These are phyloP conservation scores for Parotocinclus haroldoi DNA, from an alignment of 2,797 vertebrate genomes.

Conservation along the genomic window DNA sequence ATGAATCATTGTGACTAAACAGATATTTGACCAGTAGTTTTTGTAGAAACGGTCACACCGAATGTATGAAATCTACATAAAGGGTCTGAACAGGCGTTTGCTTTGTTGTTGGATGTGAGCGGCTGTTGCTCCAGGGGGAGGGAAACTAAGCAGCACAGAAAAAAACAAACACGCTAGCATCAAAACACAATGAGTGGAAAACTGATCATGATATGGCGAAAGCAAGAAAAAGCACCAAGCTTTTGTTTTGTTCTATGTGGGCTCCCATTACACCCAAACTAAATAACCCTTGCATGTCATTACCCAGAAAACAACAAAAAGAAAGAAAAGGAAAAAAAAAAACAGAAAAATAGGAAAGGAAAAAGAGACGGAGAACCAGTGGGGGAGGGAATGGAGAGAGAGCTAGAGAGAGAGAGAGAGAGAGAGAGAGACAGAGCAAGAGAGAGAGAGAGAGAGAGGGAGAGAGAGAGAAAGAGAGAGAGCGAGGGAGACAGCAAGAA, in stretches of 20 bases:
- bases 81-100: constrained; percentile 10
- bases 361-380: constrained; percentile 1
- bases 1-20: too few species aligned
- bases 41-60: neutral
- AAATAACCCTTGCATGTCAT: constrained; percentile 75
- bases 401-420: neutral
- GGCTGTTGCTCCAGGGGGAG: constrained; percentile 44
- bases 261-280: constrained; percentile 59
- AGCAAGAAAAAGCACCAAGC: constrained; percentile 48
- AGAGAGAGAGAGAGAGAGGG: constrained; percentile 1
- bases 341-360: constrained; percentile 2
- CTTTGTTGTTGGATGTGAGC: constrained; percentile 51
- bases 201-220: constrained; percentile 46
- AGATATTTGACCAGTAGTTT: too few species aligned
- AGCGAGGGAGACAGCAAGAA: constrained; percentile 16
- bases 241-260: constrained; percentile 64
- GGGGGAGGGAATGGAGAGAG: constrained; percentile 11
- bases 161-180: constrained; percentile 47
- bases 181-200: constrained; percentile 32
- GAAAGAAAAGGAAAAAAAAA: constrained; percentile 1
- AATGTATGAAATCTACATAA: constrained; percentile 21
- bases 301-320: constrained; percentile 51
- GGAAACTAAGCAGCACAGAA: constrained; percentile 29
- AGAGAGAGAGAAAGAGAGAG: constrained; percentile 11
- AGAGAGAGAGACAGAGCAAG: neutral